Evolutionary conservation across 2,797 vertebrate species (phyloP), one percentile per base, ranked within the genome.

Genomic region (Sebastes minor): DNA sequence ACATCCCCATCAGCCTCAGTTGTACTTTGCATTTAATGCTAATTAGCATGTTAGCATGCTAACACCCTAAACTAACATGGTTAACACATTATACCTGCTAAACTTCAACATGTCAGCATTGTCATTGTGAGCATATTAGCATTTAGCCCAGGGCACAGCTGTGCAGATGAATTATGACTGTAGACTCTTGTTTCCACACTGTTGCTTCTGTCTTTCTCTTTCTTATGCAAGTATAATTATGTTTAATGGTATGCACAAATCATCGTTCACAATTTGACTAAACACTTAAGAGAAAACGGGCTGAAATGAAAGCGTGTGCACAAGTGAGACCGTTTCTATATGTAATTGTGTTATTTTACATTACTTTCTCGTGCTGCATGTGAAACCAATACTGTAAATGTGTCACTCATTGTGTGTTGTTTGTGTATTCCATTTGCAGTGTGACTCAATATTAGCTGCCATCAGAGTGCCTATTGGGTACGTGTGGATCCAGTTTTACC

Each of bases 341-440:
- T n/a, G n/a, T 27, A 4, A 33, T 2, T 70, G 32, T 28, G 23
- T 42, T 76, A 35, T 22, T 46, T 53, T 12, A 32, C 28, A 16
- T 57, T 16, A 1, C 56, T 80, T 59, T 42, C 42, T 67, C 35
- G 28, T n/a, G 22, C 55, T 22, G 18, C 11, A 25, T 53, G 52
- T 66, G 52, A 81, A 81, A 73, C 28, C 67, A 35, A 13, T 4
- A 60, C 74, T 72, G 33, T 53, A 20, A 62, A 74, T 73, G 46
- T 49, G 69, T 69, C 71, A 64, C 68, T 84, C 71, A 68, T 66
- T 66, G 53, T 53, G 22, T 12, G 23, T 56, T 78, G 53, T 56
- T 20, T 74, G 81, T 60, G 79, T 86, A 89, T 88, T 79, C 67
- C 67, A 74, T 90, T 89, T 83, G 79, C 69, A 25, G 74, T 76